Evolutionary conservation across 1,140 invertebrate genomes (phyloP), one percentile per base, ranked within the genome.

Genomic region (Anoplophora glabripennis): DNA sequence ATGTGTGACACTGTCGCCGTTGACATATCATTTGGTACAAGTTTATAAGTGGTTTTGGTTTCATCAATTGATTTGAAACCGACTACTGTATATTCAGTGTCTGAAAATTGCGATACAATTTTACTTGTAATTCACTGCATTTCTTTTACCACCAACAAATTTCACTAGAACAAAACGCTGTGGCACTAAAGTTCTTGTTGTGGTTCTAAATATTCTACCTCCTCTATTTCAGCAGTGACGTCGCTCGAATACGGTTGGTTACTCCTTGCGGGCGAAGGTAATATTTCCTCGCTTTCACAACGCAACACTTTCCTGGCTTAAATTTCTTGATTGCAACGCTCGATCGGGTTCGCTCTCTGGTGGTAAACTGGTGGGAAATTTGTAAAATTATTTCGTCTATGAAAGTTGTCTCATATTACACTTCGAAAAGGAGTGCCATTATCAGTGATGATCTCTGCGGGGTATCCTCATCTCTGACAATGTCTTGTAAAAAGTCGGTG

Each of bases 81-180:
- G 37, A 53, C 37, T 14, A 38, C 49, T 53, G 49, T 36, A 53
- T 38, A 53, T 53, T 53, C 49, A 53, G 49, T 53, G 37, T 53
- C 34, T 12, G 7, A 53, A 64, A 44, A 28, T 54, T 46, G 37
- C 18, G 15, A 9, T 52, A 57, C 15, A 34, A 51, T 42, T 15
- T 61, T 57, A 48, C 44, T 37, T 57, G 41, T 21, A 46, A 41
- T 53, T 34, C 21, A 28, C 5, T 2, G 21, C 2, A 28, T 3
- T 2, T 28, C 2, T 28, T 28, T 28, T 28, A 3, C 21, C 21
- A 18, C 21, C 47, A 46, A 46, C 3, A 4, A 21, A 21, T 5
- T 10, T 46, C 3, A 46, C 44, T 12, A 46, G 14, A 46, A 17
- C 44, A 46, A 46, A 46, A 46, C 12, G 5, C 9, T 21, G 1